Percentiles rank a stretch among this genome's conserved stretches.
phyloP scores from a whole-genome alignment of 2,113 vertebrate species.

The Anguilla rostrata region DNA sequence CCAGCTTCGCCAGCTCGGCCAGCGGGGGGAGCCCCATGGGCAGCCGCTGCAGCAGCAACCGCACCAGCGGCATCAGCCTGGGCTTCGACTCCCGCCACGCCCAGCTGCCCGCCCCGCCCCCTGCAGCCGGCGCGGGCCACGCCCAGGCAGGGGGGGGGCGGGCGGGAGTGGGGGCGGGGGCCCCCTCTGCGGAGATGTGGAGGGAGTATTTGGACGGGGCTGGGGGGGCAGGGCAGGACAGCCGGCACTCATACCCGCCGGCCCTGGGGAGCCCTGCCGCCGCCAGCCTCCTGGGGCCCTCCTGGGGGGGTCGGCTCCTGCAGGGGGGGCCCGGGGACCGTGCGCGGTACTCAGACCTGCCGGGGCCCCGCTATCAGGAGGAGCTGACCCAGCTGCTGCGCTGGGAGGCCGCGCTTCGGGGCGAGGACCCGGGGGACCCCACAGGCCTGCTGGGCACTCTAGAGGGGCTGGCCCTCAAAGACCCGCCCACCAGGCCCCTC shows the following conservation, averaged over 20 bases:
- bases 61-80: conserved; percentile 84
- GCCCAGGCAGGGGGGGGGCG: conserved; percentile 5
- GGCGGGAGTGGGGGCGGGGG: not conserved
- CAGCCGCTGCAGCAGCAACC: conserved; percentile 80
- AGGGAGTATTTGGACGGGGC: conserved; percentile 65
- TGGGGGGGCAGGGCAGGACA: conserved; percentile 63
- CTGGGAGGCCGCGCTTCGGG: conserved; percentile 63
- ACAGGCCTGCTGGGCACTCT: conserved; percentile 37
- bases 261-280: conserved; percentile 73
- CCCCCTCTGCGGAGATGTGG: conserved; percentile 66
- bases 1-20: conserved; percentile 81
- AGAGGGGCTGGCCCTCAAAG: conserved; percentile 68
- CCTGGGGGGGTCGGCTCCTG: conserved; percentile 61
- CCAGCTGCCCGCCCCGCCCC: conserved; percentile 56
- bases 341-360: conserved; percentile 70
- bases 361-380: conserved; percentile 74
- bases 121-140: conserved; percentile 42
- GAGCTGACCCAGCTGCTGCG: conserved; percentile 73
- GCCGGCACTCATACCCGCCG: conserved; percentile 81
- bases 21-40: conserved; percentile 80
- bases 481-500: conserved; percentile 51
- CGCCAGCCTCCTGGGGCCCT: conserved; percentile 55
- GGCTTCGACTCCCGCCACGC: conserved; percentile 80
- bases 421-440: conserved; percentile 40
- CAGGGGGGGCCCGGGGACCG: conserved; percentile 56